phyloP scores from a whole-genome alignment of 1,140 invertebrate genomes.

The Lerema accius region DNA sequence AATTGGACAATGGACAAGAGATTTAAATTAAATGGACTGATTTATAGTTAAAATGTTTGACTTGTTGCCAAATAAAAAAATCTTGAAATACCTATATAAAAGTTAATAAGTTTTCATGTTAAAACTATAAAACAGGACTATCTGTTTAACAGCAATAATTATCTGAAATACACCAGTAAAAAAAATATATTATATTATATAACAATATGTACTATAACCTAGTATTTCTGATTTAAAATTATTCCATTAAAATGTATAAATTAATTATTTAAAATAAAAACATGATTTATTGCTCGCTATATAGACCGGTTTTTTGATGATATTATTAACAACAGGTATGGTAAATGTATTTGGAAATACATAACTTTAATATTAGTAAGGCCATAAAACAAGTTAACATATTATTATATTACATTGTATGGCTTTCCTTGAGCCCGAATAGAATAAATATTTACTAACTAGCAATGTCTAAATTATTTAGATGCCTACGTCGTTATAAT shows the following conservation, averaged over 20 bases:
- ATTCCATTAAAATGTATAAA: conserved; percentile 40
- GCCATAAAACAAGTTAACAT: conserved; percentile 72
- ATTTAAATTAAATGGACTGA: conserved; percentile 71
- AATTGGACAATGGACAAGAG: conserved; percentile 79
- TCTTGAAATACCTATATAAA: conserved; percentile 62
- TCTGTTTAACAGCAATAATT: conserved; percentile 79
- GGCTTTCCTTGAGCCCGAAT: conserved; percentile 50
- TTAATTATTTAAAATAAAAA: conserved; percentile 19
- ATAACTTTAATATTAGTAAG: conserved; percentile 45
- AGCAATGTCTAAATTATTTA: conserved; percentile 45
- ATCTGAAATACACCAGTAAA: conserved; percentile 80
- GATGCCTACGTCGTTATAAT: conserved; percentile 21
- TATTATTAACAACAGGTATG: conserved; percentile 1
- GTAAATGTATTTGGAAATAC: conserved; percentile 22
- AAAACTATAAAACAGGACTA: conserved; percentile 76
- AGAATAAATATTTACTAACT: conserved; percentile 69
- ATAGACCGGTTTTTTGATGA: conserved; percentile 25
- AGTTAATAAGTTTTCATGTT: conserved; percentile 70
- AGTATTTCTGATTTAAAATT: conserved; percentile 60
- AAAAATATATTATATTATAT: conserved; percentile 78
- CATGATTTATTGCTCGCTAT: conserved; percentile 1
- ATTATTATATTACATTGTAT: conserved; percentile 49
- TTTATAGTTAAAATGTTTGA: conserved; percentile 52
- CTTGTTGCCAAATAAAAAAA: conserved; percentile 60
- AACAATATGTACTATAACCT: conserved; percentile 73